Evolutionary conservation across 2,797 vertebrate species (phyloP).

Genomic region (Notoglanidium macrostoma): DNA sequence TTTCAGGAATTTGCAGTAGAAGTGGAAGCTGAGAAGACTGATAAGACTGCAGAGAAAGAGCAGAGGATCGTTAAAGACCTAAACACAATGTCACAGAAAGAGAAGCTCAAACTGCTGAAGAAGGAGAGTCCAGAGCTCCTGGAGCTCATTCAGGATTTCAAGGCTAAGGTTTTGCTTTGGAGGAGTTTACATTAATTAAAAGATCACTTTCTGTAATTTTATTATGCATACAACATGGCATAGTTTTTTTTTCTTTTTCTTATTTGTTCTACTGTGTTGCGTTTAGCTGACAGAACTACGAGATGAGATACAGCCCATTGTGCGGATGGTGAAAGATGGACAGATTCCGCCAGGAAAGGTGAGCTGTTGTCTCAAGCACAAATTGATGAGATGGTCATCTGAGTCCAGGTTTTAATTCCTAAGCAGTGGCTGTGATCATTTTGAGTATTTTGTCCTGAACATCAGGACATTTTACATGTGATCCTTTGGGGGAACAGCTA

Average conservation of each 20-base stretch:
- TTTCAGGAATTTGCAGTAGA: constrained; percentile 68
- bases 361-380: constrained; percentile 1
- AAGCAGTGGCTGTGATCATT: not conserved
- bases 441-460: not conserved
- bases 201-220: not conserved
- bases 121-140: constrained; percentile 94
- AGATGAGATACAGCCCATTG: constrained; percentile 85
- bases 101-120: constrained; percentile 90
- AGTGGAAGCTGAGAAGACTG: constrained; percentile 63
- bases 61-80: constrained; percentile 87
- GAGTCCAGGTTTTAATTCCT: not conserved
- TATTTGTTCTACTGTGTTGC: constrained; percentile 8
- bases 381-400: not conserved
- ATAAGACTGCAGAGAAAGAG: constrained; percentile 66
- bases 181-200: not conserved
- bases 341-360: constrained; percentile 83
- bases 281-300: constrained; percentile 82
- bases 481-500: not conserved
- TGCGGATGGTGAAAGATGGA: constrained; percentile 81
- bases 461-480: not conserved
- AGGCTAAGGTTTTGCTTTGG: constrained; percentile 76
- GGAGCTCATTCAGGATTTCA: constrained; percentile 91
- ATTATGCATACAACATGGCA: not conserved
- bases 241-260: not conserved
- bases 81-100: constrained; percentile 85